Conservation (phyloP, 2,888 invertebrate species). For the Xylophagus ater region DNA sequence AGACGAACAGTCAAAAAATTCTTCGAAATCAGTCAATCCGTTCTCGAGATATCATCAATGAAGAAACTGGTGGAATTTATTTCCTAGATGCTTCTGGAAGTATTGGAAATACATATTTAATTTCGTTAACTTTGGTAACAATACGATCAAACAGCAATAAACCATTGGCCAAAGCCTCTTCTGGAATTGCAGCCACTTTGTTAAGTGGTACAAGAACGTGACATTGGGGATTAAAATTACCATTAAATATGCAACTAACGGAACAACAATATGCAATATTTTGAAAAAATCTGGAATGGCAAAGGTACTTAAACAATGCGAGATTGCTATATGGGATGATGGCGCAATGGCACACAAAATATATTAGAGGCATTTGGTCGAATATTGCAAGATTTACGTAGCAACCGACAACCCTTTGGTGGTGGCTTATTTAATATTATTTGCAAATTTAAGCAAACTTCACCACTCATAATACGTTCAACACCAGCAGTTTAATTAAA, state of each 20-base stretch:
- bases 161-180: constrained; percentile 18
- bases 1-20: too few relatives aligned
- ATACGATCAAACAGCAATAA: constrained; percentile 9
- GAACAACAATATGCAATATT: constrained; percentile 23
- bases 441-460: too few relatives aligned
- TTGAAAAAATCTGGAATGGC: constrained; percentile 24
- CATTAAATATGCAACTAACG: constrained; percentile 21
- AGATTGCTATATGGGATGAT: constrained; percentile 24
- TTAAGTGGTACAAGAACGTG: constrained; percentile 21
- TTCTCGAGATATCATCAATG: too few relatives aligned
- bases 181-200: constrained; percentile 20
- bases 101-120: constrained; percentile 14
- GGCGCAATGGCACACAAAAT: constrained; percentile 24
- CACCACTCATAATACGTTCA: too few relatives aligned
- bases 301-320: constrained; percentile 22
- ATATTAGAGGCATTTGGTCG: constrained; percentile 22
- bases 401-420: too few relatives aligned
- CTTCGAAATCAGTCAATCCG: too few relatives aligned
- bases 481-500: too few relatives aligned
- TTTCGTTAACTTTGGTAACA: constrained; percentile 8
- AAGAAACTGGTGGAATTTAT: constrained; percentile 16
- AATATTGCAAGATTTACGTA: constrained; percentile 21
- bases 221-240: too few relatives aligned
- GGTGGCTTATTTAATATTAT: too few relatives aligned
- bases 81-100: constrained; percentile 15